Conservation (phyloP, 1,140 invertebrate genomes). For the Fragariocoptes setiger region DNA sequence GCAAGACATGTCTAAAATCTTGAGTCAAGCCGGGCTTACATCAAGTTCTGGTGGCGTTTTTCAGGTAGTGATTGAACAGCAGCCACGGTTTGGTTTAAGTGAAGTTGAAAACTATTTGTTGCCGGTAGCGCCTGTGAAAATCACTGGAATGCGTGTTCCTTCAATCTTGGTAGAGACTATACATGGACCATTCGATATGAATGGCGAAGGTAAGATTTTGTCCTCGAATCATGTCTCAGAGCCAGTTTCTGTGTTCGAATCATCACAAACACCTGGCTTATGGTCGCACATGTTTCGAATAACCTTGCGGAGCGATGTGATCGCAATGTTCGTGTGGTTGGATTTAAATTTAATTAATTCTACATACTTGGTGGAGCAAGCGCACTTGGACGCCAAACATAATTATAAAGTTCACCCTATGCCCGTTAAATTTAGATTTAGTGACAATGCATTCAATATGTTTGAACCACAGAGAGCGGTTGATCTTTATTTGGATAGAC, state of each 20-base stretch:
- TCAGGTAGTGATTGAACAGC: constrained; percentile 1
- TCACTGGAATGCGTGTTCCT: background rate
- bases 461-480: background rate
- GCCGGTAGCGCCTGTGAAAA: constrained; percentile 1
- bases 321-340: constrained; percentile 31
- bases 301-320: constrained; percentile 18
- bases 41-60: constrained; percentile 1
- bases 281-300: constrained; percentile 8
- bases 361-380: too few species aligned
- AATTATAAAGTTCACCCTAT: too few species aligned
- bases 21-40: background rate
- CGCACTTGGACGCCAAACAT: too few species aligned
- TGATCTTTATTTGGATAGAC: background rate
- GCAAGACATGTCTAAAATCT: constrained; percentile 1
- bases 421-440: too few species aligned
- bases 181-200: background rate
- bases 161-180: background rate
- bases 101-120: constrained; percentile 3
- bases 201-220: background rate
- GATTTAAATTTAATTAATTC: constrained; percentile 14
- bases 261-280: background rate
- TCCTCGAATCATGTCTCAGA: background rate
- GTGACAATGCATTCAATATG: background rate
- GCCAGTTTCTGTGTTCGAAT: background rate
- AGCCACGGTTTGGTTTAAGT: background rate